phyloP scores from a whole-genome alignment of 2,113 vertebrate genomes.

The Nothocercus nigrocapillus region DNA sequence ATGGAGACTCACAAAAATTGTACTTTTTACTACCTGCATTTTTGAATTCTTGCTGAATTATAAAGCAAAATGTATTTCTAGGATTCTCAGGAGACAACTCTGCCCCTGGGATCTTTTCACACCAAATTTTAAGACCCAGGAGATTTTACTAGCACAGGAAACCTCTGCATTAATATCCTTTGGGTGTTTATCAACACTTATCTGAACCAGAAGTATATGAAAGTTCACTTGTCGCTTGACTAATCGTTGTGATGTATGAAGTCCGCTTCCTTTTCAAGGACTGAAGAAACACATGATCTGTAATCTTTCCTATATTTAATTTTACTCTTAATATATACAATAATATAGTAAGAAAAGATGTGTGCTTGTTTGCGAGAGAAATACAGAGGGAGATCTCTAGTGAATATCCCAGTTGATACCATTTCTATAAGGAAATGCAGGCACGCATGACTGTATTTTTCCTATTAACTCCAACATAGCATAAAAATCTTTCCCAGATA shows the following conservation, averaged over 20 bases:
- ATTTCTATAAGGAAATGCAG: background rate
- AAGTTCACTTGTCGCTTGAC: slow-evolving; percentile 27
- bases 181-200: slow-evolving; percentile 27
- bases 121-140: background rate
- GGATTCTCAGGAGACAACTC: background rate
- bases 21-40: background rate
- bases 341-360: fast-evolving
- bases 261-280: slow-evolving; percentile 55
- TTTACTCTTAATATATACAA: background rate
- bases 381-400: background rate
- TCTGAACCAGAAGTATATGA: slow-evolving; percentile 35
- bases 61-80: background rate
- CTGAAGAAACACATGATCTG: slow-evolving; percentile 11
- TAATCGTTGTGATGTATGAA: slow-evolving; percentile 28
- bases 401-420: background rate
- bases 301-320: background rate
- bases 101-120: background rate
- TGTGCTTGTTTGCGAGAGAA: background rate
- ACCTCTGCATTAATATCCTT: slow-evolving; percentile 1
- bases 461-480: background rate
- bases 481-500: background rate
- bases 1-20: background rate
- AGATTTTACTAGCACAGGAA: background rate
- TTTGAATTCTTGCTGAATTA: background rate
- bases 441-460: background rate